Percentiles rank a stretch among this genome's conserved stretches.
These are phyloP conservation scores for Pentalonia nigronervosa DNA, from an alignment of 1,140 invertebrate genomes.

Conservation along the genomic window DNA sequence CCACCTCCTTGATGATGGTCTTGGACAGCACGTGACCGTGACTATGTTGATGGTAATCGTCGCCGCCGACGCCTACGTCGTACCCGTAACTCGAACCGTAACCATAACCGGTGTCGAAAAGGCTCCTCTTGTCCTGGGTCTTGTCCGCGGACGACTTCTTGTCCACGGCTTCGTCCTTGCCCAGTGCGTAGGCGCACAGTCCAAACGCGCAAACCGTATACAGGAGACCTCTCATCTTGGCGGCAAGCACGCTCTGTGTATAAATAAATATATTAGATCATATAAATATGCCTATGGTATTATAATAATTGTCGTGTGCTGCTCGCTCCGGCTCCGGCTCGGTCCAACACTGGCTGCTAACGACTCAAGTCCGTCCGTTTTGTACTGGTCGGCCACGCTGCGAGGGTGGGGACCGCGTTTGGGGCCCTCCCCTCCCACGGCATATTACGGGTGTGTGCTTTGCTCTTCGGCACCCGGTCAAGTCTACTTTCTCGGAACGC, in stretches of 20 bases:
- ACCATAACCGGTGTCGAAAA: conserved; percentile 66
- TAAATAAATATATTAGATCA: not conserved
- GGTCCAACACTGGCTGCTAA: not conserved
- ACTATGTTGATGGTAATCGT: not conserved
- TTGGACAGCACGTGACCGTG: conserved; percentile 64
- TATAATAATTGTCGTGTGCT: not conserved
- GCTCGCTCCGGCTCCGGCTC: not conserved
- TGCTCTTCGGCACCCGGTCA: not conserved
- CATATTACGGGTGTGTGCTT: not conserved
- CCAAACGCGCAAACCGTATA: conserved; percentile 43
- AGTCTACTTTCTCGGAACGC: conserved; percentile 29
- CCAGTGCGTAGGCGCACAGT: conserved; percentile 33
- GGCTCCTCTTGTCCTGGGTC: conserved; percentile 54
- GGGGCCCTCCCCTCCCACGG: not conserved
- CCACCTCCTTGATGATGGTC: conserved; percentile 60
- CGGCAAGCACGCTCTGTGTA: not conserved
- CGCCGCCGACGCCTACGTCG: conserved; percentile 2
- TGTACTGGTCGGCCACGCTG: not conserved
- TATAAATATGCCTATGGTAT: not conserved
- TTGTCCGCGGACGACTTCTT: conserved; percentile 30
- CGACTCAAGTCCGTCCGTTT: not conserved
- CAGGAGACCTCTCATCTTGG: conserved; percentile 32
- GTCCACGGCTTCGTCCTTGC: not conserved
- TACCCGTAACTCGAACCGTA: conserved; percentile 31
- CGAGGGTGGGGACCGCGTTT: not conserved